Percentiles rank a stretch among this genome's conserved stretches.
Conservation (phyloP, 2,797 vertebrate species). For the Sebastes taczanowskii region DNA sequence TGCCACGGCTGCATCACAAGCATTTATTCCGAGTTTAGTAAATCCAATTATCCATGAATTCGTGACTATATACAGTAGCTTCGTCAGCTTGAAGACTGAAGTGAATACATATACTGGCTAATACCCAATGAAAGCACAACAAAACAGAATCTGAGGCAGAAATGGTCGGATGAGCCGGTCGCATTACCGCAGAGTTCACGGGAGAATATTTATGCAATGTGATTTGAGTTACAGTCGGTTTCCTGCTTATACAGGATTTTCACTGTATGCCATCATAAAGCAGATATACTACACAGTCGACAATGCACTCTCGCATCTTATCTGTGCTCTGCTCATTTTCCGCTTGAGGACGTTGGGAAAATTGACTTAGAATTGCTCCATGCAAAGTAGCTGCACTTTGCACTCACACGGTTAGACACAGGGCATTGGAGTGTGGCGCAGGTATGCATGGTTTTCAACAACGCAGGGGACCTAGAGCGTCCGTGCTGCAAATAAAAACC, state of each 20-base stretch:
- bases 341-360: slow-evolving; percentile 78
- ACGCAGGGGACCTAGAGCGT: slow-evolving; percentile 24
- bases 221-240: slow-evolving; percentile 47
- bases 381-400: slow-evolving; percentile 76
- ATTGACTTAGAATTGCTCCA: slow-evolving; percentile 81
- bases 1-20: slow-evolving; percentile 38
- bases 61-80: slow-evolving; percentile 31
- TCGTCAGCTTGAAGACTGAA: slow-evolving; percentile 44
- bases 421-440: slow-evolving; percentile 59
- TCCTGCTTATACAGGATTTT: slow-evolving; percentile 67
- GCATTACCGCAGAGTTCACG: slow-evolving; percentile 52
- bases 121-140: slow-evolving; percentile 60
- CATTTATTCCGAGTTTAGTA: slow-evolving; percentile 49
- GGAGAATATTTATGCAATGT: slow-evolving; percentile 58
- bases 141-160: slow-evolving; percentile 52
- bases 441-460: slow-evolving; percentile 61
- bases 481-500: slow-evolving; percentile 68
- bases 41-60: slow-evolving; percentile 69
- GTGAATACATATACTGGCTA: slow-evolving; percentile 24
- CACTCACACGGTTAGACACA: slow-evolving; percentile 64
- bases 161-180: slow-evolving; percentile 39
- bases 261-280: slow-evolving; percentile 72
- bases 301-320: slow-evolving; percentile 72
- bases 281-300: slow-evolving; percentile 70
- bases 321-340: slow-evolving; percentile 81